These are phyloP conservation scores for Neodon shergylaensis DNA, from an alignment of 2,113 vertebrate genomes.

Conservation along the genomic window DNA sequence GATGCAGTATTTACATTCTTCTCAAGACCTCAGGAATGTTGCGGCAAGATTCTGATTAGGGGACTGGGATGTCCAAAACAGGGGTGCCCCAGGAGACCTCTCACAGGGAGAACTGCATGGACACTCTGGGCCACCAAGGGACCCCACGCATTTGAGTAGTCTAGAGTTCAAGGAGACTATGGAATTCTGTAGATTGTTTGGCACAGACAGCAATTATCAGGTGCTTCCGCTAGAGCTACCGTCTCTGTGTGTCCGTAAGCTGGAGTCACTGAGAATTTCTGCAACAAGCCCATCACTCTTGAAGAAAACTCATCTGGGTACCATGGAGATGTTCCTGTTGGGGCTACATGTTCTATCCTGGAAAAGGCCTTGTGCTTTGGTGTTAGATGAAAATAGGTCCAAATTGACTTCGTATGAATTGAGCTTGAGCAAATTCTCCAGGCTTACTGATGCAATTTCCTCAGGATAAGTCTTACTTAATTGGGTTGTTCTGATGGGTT, in stretches of 20 bases:
- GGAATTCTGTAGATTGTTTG: fast-evolving
- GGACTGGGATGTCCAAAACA: not conserved
- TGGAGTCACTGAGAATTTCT: not conserved
- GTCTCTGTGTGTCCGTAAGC: not conserved
- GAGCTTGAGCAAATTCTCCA: not conserved
- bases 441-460: not conserved
- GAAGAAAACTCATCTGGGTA: not conserved
- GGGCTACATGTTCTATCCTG: not conserved
- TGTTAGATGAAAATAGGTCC: not conserved
- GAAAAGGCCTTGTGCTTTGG: not conserved
- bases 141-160: not conserved
- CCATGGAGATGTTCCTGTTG: not conserved
- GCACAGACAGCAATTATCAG: not conserved
- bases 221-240: not conserved
- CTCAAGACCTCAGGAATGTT: too few relatives aligned
- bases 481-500: not conserved
- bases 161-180: not conserved
- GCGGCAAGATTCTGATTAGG: too few relatives aligned
- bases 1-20: not conserved
- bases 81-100: fast-evolving
- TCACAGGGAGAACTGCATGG: not conserved
- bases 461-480: not conserved
- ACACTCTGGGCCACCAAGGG: not conserved
- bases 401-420: not conserved
- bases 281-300: not conserved